Evolutionary conservation across 2,888 invertebrate genomes (phyloP).

Genomic region (Phragmatobia fuliginosa): DNA sequence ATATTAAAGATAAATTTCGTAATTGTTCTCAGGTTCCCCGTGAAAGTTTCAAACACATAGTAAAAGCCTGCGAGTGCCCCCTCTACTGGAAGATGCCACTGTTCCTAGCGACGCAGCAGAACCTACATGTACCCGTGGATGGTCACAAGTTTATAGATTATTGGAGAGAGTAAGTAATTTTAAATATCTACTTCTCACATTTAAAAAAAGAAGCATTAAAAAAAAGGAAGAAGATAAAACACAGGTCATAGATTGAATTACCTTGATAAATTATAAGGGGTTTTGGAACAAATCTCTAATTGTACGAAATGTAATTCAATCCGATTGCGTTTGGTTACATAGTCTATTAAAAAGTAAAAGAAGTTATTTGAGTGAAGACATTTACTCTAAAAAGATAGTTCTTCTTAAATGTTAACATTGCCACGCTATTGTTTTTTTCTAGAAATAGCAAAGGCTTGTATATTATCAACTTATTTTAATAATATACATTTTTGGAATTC

Average conservation of each 20-base stretch:
- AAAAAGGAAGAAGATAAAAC: neutral
- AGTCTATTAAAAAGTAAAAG: neutral
- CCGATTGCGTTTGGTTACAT: neutral
- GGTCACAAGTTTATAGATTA: constrained; percentile 94
- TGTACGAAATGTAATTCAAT: neutral
- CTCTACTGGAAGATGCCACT: constrained; percentile 99
- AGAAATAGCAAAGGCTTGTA: too few relatives aligned
- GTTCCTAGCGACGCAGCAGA: constrained; percentile 94
- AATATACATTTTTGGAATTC: too few relatives aligned
- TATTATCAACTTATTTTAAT: too few relatives aligned
- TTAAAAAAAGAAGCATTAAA: too few relatives aligned
- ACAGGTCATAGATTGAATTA: neutral
- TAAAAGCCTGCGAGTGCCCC: constrained; percentile 96
- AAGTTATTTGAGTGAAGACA: neutral
- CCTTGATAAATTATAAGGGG: neutral
- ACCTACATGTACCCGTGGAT: constrained; percentile 90
- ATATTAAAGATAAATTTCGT: neutral
- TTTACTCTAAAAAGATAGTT: too few relatives aligned
- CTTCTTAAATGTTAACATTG: neutral
- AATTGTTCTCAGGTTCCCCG: constrained; percentile 81
- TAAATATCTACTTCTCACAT: neutral
- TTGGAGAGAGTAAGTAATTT: constrained; percentile 94
- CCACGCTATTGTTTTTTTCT: too few relatives aligned
- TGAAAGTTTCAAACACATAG: constrained; percentile 89
- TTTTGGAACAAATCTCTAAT: neutral